Evolutionary conservation across 2,797 vertebrate species (phyloP).

Genomic region (Rousettus madagascariensis): DNA sequence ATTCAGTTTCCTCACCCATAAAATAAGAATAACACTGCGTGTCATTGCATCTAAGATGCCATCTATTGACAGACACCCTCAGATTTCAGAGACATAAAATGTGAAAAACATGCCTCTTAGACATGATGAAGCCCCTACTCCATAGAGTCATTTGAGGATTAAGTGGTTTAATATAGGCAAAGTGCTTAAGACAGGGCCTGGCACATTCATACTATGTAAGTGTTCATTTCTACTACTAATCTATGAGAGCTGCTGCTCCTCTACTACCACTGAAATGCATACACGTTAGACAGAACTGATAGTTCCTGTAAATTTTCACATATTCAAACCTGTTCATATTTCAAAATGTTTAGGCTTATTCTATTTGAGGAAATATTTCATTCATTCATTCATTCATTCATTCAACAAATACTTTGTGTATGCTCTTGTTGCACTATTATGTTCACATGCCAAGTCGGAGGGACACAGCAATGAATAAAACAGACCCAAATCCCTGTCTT

Average conservation of each 20-base stretch:
- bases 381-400: neutral
- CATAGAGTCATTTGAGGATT: neutral
- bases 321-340: neutral
- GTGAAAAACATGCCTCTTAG: neutral
- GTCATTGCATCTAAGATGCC: neutral
- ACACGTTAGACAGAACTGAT: neutral
- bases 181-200: neutral
- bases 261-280: neutral
- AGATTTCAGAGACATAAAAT: neutral
- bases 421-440: neutral
- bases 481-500: neutral
- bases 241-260: neutral
- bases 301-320: neutral
- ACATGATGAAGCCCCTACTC: neutral
- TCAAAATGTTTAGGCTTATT: neutral
- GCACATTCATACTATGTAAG: neutral
- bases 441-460: neutral
- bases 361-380: neutral
- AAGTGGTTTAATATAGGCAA: neutral
- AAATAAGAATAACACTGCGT: neutral
- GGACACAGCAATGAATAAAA: neutral
- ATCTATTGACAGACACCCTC: conserved; percentile 25
- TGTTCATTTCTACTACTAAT: neutral
- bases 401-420: conserved; percentile 17
- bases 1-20: neutral